Conservation (phyloP, 2,113 vertebrate genomes). For the Colistium nudipinnis region DNA sequence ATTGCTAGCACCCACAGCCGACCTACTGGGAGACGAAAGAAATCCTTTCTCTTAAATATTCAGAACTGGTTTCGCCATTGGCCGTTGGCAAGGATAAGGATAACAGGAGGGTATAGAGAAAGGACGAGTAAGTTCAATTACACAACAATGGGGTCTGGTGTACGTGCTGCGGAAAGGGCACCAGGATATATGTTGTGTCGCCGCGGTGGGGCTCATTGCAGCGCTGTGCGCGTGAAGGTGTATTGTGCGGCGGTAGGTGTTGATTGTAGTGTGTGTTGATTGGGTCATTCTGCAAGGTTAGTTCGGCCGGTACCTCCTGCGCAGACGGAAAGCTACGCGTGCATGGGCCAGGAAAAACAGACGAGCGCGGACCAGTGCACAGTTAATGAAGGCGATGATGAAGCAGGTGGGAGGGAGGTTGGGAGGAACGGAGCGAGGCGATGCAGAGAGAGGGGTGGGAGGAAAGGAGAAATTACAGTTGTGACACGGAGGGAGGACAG, state of each 20-base stretch:
- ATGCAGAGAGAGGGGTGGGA: constrained; percentile 18
- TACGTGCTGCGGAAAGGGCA: constrained; percentile 48
- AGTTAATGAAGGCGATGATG: constrained; percentile 4
- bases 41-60: too few species aligned
- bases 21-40: too few species aligned
- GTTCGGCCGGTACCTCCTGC: constrained; percentile 46
- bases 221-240: constrained; percentile 16
- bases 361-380: constrained; percentile 36
- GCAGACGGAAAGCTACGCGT: constrained; percentile 8
- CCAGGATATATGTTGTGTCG: constrained; percentile 49
- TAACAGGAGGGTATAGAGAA: background rate
- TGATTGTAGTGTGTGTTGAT: constrained; percentile 43
- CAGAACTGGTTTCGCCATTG: too few species aligned
- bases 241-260: background rate
- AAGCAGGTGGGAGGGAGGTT: constrained; percentile 7
- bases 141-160: constrained; percentile 53
- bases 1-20: too few species aligned
- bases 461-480: constrained; percentile 30
- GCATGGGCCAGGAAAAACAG: constrained; percentile 48
- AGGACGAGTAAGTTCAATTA: constrained; percentile 39
- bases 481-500: constrained; percentile 16
- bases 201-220: constrained; percentile 14
- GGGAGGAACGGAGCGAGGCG: background rate
- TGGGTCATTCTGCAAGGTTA: constrained; percentile 58
- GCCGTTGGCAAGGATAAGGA: constrained; percentile 4